These are phyloP conservation scores for Mirza zaza DNA, from an alignment of 2,113 vertebrate species.

Conservation along the genomic window DNA sequence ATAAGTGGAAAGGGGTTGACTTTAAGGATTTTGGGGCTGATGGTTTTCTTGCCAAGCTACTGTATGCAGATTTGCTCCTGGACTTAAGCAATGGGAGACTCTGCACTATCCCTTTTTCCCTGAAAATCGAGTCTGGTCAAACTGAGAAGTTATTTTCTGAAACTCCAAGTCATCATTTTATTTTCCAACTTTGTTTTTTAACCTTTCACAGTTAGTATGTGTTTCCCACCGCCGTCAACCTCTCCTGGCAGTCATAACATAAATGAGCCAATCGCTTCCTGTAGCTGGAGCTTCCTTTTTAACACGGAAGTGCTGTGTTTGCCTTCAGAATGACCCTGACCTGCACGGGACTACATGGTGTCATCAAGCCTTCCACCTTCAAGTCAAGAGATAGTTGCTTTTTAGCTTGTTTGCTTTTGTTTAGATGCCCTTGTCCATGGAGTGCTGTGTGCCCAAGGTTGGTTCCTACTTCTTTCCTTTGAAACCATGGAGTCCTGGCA, in stretches of 20 bases:
- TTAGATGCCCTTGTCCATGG: background rate
- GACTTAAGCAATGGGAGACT: background rate
- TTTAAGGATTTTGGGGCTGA: slow-evolving; percentile 20
- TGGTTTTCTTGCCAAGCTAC: slow-evolving; percentile 42
- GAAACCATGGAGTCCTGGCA: background rate
- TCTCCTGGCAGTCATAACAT: background rate
- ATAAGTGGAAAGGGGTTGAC: slow-evolving; percentile 36
- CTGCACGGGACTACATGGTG: background rate
- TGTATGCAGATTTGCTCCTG: background rate
- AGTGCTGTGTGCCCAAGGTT: background rate
- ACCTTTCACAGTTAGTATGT: background rate
- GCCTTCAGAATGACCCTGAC: background rate
- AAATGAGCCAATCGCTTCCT: background rate
- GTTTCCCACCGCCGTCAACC: background rate
- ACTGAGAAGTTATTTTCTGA: slow-evolving; percentile 42
- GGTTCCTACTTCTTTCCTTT: slow-evolving; percentile 10
- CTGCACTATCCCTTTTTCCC: background rate
- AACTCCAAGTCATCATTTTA: background rate
- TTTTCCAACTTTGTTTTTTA: background rate
- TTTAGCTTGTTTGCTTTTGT: background rate
- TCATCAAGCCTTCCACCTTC: background rate
- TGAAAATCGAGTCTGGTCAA: slow-evolving; percentile 24
- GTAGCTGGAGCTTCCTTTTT: slow-evolving; percentile 19
- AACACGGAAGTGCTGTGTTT: background rate
- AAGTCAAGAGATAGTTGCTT: background rate